A percentile compares a stretch with the other conserved stretches of the same genome.
phyloP scores from a whole-genome alignment of 2,888 invertebrate genomes.

The Pheosia gnoma region DNA sequence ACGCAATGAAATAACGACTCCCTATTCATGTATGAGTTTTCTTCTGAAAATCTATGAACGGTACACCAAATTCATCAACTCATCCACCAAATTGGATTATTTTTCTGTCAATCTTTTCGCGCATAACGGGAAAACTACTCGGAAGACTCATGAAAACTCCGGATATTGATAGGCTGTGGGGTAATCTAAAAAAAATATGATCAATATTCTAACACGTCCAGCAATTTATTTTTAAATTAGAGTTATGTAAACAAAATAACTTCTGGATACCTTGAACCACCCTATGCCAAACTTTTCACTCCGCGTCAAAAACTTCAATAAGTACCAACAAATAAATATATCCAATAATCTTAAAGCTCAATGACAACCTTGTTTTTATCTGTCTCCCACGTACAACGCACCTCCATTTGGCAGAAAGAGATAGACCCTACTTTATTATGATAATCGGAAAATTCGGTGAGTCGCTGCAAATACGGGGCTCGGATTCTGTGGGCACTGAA shows the following conservation, averaged over 20 bases:
- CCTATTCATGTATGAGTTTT: too few species aligned
- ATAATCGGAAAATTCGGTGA: conserved; percentile 74
- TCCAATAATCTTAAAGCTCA: conserved; percentile 34
- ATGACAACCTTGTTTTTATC: conserved; percentile 21
- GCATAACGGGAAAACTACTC: too few species aligned
- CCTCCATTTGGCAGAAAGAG: conserved; percentile 31
- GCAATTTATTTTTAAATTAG: too few species aligned
- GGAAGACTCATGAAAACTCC: too few species aligned
- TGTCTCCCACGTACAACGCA: conserved; percentile 5
- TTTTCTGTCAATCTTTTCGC: too few species aligned
- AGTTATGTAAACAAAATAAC: neutral
- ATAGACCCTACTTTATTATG: conserved; percentile 70
- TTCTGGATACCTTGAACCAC: neutral
- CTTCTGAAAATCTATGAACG: too few species aligned
- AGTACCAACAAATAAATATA: conserved; percentile 30
- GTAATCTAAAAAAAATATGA: too few species aligned
- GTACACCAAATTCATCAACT: too few species aligned
- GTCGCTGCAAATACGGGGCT: conserved; percentile 56
- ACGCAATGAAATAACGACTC: too few species aligned
- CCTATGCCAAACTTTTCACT: conserved; percentile 13
- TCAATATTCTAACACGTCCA: too few species aligned
- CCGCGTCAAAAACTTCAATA: conserved; percentile 17
- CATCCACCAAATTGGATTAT: too few species aligned
- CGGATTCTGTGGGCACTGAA: conserved; percentile 61
- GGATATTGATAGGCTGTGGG: too few species aligned